Conservation (phyloP, 2,113 vertebrate species). For the Parus major region DNA sequence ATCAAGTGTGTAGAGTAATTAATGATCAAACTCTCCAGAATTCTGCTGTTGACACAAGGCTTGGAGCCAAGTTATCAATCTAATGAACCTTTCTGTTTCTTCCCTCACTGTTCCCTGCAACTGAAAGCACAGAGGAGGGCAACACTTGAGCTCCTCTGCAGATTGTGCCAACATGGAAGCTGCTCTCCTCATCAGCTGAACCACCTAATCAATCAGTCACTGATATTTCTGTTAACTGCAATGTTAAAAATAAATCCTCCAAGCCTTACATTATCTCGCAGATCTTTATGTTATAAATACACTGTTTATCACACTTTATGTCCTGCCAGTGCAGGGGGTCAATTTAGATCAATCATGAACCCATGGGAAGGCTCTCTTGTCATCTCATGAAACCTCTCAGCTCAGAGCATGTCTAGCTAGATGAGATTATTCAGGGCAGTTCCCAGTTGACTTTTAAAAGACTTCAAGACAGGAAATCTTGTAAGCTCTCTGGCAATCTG, state of each 20-base stretch:
- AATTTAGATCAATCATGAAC: neutral
- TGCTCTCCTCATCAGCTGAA: fast-evolving
- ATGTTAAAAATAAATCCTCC: neutral
- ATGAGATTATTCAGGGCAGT: neutral
- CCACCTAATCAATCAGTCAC: neutral
- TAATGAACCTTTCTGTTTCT: neutral
- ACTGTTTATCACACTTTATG: too few relatives aligned
- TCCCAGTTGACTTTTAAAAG: neutral
- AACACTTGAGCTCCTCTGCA: neutral
- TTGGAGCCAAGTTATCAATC: neutral
- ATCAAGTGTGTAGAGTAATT: neutral
- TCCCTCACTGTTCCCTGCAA: neutral
- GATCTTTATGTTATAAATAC: neutral
- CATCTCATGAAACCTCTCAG: fast-evolving
- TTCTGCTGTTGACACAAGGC: neutral
- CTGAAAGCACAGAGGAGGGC: neutral
- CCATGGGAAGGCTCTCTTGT: neutral
- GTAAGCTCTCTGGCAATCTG: neutral
- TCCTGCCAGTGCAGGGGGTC: neutral
- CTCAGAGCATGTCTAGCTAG: neutral
- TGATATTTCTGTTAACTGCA: neutral
- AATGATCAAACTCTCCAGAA: neutral
- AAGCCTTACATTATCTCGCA: neutral
- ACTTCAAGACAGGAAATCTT: neutral
- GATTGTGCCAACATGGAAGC: neutral